These are phyloP conservation scores for Colaptes auratus DNA, from an alignment of 2,113 vertebrate genomes.

Conservation along the genomic window DNA sequence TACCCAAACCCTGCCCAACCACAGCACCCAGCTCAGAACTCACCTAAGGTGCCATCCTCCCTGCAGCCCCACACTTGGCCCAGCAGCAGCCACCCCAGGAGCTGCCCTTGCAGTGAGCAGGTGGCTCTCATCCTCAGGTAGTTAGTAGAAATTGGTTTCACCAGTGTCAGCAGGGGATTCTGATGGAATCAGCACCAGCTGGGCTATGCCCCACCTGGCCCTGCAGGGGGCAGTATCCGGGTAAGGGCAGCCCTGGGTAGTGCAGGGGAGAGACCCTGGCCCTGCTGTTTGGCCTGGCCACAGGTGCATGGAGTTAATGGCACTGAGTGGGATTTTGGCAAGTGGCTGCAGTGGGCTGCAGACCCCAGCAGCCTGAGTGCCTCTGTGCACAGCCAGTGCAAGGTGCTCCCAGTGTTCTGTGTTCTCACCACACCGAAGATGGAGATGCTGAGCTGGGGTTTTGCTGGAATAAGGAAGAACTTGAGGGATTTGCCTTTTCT, in stretches of 20 bases:
- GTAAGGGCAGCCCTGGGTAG: accelerated
- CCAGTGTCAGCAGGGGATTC: neutral
- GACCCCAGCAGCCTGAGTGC: neutral
- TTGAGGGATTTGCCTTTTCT: neutral
- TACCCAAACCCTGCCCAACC: neutral
- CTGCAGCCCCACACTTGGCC: accelerated
- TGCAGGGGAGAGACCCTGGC: accelerated
- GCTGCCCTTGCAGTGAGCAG: accelerated
- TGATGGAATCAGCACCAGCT: neutral
- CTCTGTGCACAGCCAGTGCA: accelerated
- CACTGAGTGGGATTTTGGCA: neutral
- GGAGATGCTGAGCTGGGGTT: neutral
- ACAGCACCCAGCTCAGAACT: accelerated
- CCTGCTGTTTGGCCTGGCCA: neutral
- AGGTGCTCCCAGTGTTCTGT: accelerated
- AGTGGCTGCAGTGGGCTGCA: neutral
- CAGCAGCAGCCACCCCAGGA: neutral
- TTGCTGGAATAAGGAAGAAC: neutral
- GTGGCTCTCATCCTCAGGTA: accelerated
- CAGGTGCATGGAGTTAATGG: accelerated
- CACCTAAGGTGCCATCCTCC: neutral
- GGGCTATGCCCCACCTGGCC: accelerated
- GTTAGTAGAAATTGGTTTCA: neutral
- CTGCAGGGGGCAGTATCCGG: neutral
- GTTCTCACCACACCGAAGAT: neutral